phyloP scores from a whole-genome alignment of 2,888 invertebrate species.

The Rosalia funebris region DNA sequence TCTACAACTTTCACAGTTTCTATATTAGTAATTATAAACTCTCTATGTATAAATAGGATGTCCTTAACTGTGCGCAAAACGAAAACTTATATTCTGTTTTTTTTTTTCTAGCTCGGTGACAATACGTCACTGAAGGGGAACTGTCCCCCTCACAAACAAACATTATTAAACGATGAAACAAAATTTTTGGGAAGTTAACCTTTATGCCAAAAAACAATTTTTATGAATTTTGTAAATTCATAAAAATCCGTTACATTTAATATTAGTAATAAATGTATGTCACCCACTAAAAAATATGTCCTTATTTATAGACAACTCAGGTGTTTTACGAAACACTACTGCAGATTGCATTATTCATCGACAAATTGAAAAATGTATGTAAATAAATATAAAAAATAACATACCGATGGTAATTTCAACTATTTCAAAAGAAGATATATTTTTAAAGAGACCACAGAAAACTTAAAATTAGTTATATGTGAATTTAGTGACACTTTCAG shows the following conservation, averaged over 20 bases:
- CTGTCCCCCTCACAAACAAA: slow-evolving; percentile 37
- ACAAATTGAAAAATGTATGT: slow-evolving; percentile 61
- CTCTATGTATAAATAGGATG: too few species aligned
- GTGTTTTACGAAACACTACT: slow-evolving; percentile 69
- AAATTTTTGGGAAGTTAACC: slow-evolving; percentile 33
- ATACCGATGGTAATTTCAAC: slow-evolving; percentile 53
- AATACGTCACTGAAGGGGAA: slow-evolving; percentile 32
- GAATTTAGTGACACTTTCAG: slow-evolving; percentile 71
- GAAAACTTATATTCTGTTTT: too few species aligned
- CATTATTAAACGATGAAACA: slow-evolving; percentile 30
- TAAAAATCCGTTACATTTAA: too few species aligned
- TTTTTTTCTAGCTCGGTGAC: slow-evolving; percentile 24
- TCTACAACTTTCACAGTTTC: too few species aligned
- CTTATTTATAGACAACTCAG: slow-evolving; percentile 68
- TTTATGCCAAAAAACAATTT: slow-evolving; percentile 32
- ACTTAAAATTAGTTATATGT: slow-evolving; percentile 66
- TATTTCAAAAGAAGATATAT: slow-evolving; percentile 60
- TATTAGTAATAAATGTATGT: too few species aligned
- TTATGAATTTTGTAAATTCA: too few species aligned
- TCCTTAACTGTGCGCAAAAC: too few species aligned
- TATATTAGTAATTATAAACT: too few species aligned
- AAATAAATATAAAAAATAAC: too few species aligned
- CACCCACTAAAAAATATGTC: too few species aligned
- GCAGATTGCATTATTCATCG: slow-evolving; percentile 66
- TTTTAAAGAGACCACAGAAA: slow-evolving; percentile 62